Conservation (phyloP, 2,113 vertebrate species). For the Nothocercus nigrocapillus region DNA sequence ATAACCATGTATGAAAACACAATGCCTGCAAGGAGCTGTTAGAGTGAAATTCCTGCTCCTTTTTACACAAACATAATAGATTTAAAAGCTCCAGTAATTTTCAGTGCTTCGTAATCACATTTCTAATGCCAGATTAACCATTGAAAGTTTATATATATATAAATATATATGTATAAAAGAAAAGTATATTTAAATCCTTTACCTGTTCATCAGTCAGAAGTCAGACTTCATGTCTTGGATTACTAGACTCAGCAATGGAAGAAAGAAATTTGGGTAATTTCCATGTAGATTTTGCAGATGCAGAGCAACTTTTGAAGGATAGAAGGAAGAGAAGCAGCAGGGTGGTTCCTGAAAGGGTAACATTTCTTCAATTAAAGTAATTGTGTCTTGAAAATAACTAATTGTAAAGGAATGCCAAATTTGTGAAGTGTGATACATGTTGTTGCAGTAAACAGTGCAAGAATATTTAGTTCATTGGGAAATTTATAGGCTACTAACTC, state of each 20-base stretch:
- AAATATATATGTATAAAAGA: neutral
- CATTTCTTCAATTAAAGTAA: neutral
- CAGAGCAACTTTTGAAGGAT: neutral
- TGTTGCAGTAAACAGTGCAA: neutral
- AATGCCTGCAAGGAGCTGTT: neutral
- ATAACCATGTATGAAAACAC: neutral
- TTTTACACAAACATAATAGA: neutral
- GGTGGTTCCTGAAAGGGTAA: neutral
- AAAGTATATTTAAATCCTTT: neutral
- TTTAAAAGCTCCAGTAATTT: neutral
- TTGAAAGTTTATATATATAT: neutral
- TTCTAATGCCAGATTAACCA: neutral
- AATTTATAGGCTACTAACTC: neutral
- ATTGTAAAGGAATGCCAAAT: neutral
- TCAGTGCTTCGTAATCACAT: neutral
- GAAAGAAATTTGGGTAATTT: neutral
- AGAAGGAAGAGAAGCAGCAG: neutral
- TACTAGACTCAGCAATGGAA: neutral
- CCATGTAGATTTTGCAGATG: neutral
- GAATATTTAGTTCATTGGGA: neutral
- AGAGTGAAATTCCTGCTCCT: neutral
- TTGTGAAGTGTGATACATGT: neutral
- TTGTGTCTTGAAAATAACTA: neutral
- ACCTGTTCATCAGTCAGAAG: neutral
- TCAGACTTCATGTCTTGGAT: neutral